These are phyloP conservation scores for Phenacoccus solenopsis DNA, from an alignment of 1,140 invertebrate genomes.

Conservation along the genomic window DNA sequence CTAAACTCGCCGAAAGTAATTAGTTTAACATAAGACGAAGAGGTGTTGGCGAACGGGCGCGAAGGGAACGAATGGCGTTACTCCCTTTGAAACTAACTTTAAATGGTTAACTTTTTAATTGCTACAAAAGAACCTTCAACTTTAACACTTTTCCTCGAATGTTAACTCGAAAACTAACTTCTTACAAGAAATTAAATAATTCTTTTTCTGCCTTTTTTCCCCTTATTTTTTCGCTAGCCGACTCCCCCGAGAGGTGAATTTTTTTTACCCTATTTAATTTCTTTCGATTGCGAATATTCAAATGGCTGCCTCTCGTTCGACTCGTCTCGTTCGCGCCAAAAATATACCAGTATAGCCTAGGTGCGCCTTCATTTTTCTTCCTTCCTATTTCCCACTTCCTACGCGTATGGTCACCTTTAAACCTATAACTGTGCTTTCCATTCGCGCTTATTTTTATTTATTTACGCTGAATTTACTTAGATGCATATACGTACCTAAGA, in stretches of 20 bases:
- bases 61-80: slow-evolving; percentile 12
- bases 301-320: too few relatives aligned
- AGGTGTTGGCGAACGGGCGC: neutral
- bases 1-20: slow-evolving; percentile 1
- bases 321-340: too few relatives aligned
- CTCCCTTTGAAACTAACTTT: slow-evolving; percentile 1
- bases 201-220: neutral
- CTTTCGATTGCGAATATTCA: too few relatives aligned
- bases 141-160: slow-evolving; percentile 2
- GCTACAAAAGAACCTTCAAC: slow-evolving; percentile 1
- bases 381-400: too few relatives aligned
- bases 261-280: too few relatives aligned
- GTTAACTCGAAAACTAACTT: neutral
- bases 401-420: too few relatives aligned
- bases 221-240: neutral
- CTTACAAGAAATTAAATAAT: neutral
- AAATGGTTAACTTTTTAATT: slow-evolving; percentile 3
- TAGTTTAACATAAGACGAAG: slow-evolving; percentile 2
- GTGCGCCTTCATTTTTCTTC: too few relatives aligned
- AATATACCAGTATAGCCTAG: too few relatives aligned
- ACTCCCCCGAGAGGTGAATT: neutral
- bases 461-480: too few relatives aligned
- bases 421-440: too few relatives aligned
- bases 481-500: too few relatives aligned
- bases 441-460: too few relatives aligned